These are phyloP conservation scores for Galendromus occidentalis DNA, from an alignment of 1,140 invertebrate species.

Conservation along the genomic window DNA sequence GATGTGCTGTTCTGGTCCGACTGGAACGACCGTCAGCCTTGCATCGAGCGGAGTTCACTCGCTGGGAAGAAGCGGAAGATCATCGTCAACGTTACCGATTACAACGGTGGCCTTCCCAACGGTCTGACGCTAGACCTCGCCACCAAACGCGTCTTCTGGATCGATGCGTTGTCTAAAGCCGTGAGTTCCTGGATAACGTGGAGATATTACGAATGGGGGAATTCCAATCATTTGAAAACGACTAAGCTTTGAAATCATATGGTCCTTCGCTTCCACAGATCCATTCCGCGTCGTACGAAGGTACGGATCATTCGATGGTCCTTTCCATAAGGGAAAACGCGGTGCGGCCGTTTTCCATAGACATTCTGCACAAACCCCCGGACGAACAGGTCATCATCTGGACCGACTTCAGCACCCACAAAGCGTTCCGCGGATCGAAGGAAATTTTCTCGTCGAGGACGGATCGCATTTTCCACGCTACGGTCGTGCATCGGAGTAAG, in stretches of 20 bases:
- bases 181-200: not conserved
- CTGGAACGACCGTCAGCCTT: not conserved
- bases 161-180: constrained; percentile 5
- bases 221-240: no score
- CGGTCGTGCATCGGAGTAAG: not conserved
- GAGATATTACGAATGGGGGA: no score
- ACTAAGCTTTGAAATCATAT: no score
- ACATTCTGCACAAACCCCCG: not conserved
- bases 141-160: constrained; percentile 10
- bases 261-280: not conserved
- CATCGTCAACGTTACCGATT: constrained; percentile 8
- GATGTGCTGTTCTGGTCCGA: constrained; percentile 9
- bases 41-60: not conserved
- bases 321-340: not conserved
- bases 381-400: constrained; percentile 9
- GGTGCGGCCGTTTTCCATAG: not conserved
- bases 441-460: constrained; percentile 1
- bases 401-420: constrained; percentile 3
- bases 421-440: constrained; percentile 4
- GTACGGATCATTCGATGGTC: not conserved
- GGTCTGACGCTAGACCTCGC: constrained; percentile 1
- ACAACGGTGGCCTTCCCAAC: not conserved
- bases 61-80: not conserved
- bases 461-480: not conserved
- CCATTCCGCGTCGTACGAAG: not conserved